Evolutionary conservation across 2,113 vertebrate genomes (phyloP).

Genomic region (Cololabis saira): DNA sequence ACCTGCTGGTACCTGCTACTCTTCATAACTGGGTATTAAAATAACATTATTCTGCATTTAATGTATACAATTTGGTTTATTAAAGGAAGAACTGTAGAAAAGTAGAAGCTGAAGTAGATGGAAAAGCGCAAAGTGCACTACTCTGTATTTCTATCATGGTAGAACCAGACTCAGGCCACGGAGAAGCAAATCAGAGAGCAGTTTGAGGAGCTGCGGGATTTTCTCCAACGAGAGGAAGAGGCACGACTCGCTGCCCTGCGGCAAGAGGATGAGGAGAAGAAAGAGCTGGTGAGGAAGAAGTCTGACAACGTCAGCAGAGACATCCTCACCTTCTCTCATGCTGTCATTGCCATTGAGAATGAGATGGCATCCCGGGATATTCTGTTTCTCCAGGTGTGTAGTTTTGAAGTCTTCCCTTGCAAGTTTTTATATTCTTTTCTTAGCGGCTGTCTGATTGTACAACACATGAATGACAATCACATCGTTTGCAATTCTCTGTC

Average conservation of each 20-base stretch:
- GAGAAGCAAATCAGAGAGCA: slow-evolving; percentile 76
- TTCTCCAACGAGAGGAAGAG: slow-evolving; percentile 74
- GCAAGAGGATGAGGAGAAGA: slow-evolving; percentile 76
- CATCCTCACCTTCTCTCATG: slow-evolving; percentile 78
- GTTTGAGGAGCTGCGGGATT: slow-evolving; percentile 74
- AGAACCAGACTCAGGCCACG: slow-evolving; percentile 78
- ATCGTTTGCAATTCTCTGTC: background rate
- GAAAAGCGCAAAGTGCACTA: background rate
- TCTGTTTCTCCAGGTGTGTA: slow-evolving; percentile 75
- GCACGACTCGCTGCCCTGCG: slow-evolving; percentile 62
- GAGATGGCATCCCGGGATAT: slow-evolving; percentile 69
- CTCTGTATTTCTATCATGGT: background rate
- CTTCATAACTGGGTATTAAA: no score
- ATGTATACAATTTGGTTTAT: no score
- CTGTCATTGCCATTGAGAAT: slow-evolving; percentile 78
- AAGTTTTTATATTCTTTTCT: no score
- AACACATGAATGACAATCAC: no score
- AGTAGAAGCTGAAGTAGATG: background rate
- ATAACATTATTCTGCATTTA: no score
- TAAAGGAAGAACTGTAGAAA: no score
- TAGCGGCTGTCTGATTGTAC: no score
- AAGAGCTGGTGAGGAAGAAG: slow-evolving; percentile 73
- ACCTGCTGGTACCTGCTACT: no score
- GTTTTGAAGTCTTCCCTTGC: no score
- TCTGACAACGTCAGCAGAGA: slow-evolving; percentile 74